Conservation (phyloP, 2,888 invertebrate species). For the Philopedon plagiatum region DNA sequence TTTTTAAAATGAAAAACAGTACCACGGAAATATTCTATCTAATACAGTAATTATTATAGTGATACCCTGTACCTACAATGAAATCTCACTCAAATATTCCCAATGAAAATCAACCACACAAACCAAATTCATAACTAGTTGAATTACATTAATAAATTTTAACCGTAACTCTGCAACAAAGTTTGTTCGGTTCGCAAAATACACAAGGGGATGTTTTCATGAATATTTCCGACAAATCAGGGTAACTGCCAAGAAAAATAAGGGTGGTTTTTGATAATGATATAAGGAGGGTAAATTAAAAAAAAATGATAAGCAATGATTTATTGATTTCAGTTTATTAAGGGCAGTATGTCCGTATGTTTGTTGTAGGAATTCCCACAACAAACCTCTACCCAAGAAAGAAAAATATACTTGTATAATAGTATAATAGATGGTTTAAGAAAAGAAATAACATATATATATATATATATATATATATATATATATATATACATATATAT, state of each 20-base stretch:
- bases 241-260: constrained; percentile 23
- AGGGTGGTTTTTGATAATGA: constrained; percentile 8
- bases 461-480: too few species aligned
- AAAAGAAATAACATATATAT: too few species aligned
- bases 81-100: not conserved
- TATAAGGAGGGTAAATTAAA: constrained; percentile 1
- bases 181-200: constrained; percentile 15
- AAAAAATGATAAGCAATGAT: constrained; percentile 13
- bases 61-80: too few species aligned
- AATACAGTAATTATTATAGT: too few species aligned
- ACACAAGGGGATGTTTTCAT: constrained; percentile 27
- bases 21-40: too few species aligned
- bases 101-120: not conserved
- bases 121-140: not conserved
- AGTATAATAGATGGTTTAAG: too few species aligned
- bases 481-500: too few species aligned
- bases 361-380: too few species aligned
- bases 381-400: too few species aligned
- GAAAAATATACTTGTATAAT: too few species aligned
- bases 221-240: constrained; percentile 28
- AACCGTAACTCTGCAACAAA: constrained; percentile 3
- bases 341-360: too few species aligned
- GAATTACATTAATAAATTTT: constrained; percentile 21
- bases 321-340: constrained; percentile 14
- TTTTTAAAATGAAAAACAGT: too few species aligned